Evolutionary conservation across 2,113 vertebrate genomes (phyloP), one percentile per base, ranked within the genome.

Genomic region (Rhynchopsitta pachyrhyncha): DNA sequence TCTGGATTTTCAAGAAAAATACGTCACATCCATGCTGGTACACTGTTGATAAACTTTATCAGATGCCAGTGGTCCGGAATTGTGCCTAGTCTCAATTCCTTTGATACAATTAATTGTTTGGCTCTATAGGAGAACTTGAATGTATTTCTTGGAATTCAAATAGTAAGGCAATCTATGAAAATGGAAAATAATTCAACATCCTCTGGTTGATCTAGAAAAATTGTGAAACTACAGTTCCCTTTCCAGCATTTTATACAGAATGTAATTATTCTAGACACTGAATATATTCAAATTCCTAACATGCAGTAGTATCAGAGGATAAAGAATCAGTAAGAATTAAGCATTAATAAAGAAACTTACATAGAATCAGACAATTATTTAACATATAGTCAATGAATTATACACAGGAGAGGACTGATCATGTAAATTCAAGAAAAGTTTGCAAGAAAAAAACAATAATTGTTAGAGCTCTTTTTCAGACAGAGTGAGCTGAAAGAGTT

Each of bases 1-100:
- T 82, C 39, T 89, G 86, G 88, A 94, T 92, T 97, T 97, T 91
- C 92, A 91, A 78, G 73, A 95, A 92, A 95, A 95, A 92, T 77
- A 62, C 52, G 75, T 83, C 59, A 67, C 33, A 92, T 95, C 82
- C 55, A 25, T 84, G 76, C 49, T 68, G 31, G 19, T 63, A 24
- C 42, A 50, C 78, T 49, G 29, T 78, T 93, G 94, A 86, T 41
- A 94, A 96, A 82, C 53, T 91, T 92, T 71, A 19, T 83, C 73
- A 74, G 50, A 92, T 79, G n/a, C 24, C 42, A 84, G 60, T 37
- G 10, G 11, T 53, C 78, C 41, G 66, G 60, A 90, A 90, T 59
- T 91, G 44, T 81, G 60, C 44, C 49, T 64, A 83, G 62, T 37
- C 71, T 94, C 57, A 70, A 55, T 95, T 95, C 57, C 62, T 74